Base-by-base conservation (phyloP, 2,113 vertebrate species). In the Oriolus oriolus region DNA sequence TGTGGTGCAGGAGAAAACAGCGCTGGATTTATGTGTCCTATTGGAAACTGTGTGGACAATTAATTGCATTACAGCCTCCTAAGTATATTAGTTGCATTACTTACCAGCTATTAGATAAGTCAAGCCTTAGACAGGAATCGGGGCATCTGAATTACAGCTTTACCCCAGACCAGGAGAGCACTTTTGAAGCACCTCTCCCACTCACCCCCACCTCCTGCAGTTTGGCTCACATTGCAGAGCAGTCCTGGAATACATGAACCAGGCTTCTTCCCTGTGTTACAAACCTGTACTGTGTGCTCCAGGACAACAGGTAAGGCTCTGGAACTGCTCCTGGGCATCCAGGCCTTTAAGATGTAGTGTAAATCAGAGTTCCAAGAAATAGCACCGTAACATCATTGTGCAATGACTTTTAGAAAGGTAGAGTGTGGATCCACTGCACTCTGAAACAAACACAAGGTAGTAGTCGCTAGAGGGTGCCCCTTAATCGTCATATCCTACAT, bases 391-490 rank as follows among this genome's bases (percentile, higher is more conserved):
- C 23, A 7, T 45, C 50, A 4, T 10, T 60, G n/a, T 23, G 9
- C 22, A 19, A 44, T n/a, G n/a, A 22, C 39, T 73, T 78, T 52
- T n/a, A 61, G 49, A 78, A 60, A 17, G 17, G 21, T 2, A 24
- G 26, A 63, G 8, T 2, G 7, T 11, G 64, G 74, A 24, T 23
- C 12, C n/a, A 12, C 52, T 11, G 16, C 23, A n/a, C 13, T 41
- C 27, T 23, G 44, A 64, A 76, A 35, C 19, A 39, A 70, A 22
- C 13, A 17, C 1, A 37, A 65, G 35, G 22, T 1, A 66, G 5
- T 8, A 39, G 61, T 74, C 94, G 1, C 92, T 95, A 97, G 96
- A 96, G 93, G 95, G 94, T 94, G 90, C 66, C 57, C 42, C 11
- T 66, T 68, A 47, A 75, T 60, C 70, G 18, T 31, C 13, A 7